phyloP scores from a whole-genome alignment of 2,797 vertebrate genomes.

The Sebastes kiyomatsui region DNA sequence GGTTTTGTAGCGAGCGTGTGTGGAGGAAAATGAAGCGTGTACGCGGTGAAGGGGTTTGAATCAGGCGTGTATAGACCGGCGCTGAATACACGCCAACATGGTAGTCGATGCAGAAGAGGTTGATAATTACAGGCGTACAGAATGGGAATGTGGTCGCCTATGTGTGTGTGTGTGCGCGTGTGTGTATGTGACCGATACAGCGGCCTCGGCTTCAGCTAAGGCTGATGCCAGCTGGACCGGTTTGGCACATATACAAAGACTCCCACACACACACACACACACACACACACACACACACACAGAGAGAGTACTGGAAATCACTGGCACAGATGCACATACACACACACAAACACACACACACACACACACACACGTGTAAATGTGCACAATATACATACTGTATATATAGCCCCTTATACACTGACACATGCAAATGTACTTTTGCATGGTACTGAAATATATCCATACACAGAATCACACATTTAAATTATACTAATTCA shows the following conservation, averaged over 20 bases:
- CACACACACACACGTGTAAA: slow-evolving; percentile 14
- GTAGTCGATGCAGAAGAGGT: slow-evolving; percentile 79
- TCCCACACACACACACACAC: slow-evolving; percentile 28
- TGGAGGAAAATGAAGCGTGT: slow-evolving; percentile 71
- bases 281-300: slow-evolving; percentile 20
- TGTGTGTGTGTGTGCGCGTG: slow-evolving; percentile 42
- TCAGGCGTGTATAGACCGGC: slow-evolving; percentile 71
- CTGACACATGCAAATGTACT: slow-evolving; percentile 25
- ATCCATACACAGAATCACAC: neutral
- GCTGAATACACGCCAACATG: slow-evolving; percentile 74
- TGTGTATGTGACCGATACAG: slow-evolving; percentile 63
- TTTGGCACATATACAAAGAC: slow-evolving; percentile 76
- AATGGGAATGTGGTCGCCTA: slow-evolving; percentile 62
- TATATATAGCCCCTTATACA: slow-evolving; percentile 5
- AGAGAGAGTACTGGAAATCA: slow-evolving; percentile 37
- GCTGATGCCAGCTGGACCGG: slow-evolving; percentile 76
- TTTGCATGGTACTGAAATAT: slow-evolving; percentile 29
- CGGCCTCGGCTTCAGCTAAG: slow-evolving; percentile 67
- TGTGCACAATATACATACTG: slow-evolving; percentile 16
- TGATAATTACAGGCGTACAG: slow-evolving; percentile 80
- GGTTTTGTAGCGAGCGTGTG: slow-evolving; percentile 57
- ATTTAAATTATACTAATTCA: slow-evolving; percentile 22
- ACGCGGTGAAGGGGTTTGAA: slow-evolving; percentile 72
- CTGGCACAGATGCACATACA: slow-evolving; percentile 29
- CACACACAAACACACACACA: slow-evolving; percentile 8